These are phyloP conservation scores for Gasterosteus aculeatus DNA, from an alignment of 2,113 vertebrate genomes.

Conservation along the genomic window DNA sequence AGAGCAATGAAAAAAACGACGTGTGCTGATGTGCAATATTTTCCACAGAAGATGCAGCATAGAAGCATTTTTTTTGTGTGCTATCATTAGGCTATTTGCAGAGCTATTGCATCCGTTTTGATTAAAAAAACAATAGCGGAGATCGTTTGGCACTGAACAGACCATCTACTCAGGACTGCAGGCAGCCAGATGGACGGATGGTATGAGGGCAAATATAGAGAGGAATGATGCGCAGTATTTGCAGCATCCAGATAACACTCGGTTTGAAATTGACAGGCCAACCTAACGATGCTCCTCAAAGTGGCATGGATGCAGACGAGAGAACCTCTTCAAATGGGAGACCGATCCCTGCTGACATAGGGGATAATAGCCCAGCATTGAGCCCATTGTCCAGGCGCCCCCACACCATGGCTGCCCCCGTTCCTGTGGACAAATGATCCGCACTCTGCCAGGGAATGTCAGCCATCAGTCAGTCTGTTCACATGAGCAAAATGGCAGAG, in stretches of 20 bases:
- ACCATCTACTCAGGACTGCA: conserved; percentile 35
- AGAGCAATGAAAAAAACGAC: conserved; percentile 9
- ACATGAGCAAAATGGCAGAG: conserved; percentile 65
- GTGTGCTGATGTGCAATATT: background rate
- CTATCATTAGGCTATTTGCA: background rate
- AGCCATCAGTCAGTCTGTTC: conserved; percentile 72
- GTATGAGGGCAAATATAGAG: conserved; percentile 58
- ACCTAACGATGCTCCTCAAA: conserved; percentile 82
- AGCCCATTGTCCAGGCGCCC: conserved; percentile 79
- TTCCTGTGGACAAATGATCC: conserved; percentile 78
- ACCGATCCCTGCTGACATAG: conserved; percentile 79
- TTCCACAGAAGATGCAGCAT: background rate
- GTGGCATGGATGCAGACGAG: conserved; percentile 79
- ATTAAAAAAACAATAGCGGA: conserved; percentile 47
- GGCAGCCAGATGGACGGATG: conserved; percentile 62
- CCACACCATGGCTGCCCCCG: conserved; percentile 71
- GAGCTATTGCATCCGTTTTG: conserved; percentile 14
- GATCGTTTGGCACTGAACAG: conserved; percentile 44
- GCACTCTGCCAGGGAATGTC: conserved; percentile 75
- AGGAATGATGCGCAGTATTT: conserved; percentile 75
- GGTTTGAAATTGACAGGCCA: conserved; percentile 80
- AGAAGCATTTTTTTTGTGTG: background rate
- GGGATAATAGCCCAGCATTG: conserved; percentile 79
- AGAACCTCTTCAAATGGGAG: conserved; percentile 80
- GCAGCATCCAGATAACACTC: conserved; percentile 76